Evolutionary conservation across 1,140 invertebrate species (phyloP).

Genomic region (Drosophila nikananu): DNA sequence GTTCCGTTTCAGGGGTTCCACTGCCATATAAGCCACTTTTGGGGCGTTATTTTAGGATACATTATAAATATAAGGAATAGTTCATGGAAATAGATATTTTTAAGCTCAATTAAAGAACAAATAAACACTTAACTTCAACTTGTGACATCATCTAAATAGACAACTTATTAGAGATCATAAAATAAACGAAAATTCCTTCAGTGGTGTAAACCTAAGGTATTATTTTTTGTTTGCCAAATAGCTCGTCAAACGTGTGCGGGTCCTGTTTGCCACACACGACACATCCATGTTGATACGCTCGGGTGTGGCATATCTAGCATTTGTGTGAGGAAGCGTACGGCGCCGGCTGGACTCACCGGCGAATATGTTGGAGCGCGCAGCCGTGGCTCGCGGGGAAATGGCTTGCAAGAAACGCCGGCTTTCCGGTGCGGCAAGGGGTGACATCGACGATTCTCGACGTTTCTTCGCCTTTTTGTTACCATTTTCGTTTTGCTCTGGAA

Average conservation of each 20-base stretch:
- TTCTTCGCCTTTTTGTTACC: neutral
- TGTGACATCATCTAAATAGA: neutral
- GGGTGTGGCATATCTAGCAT: no score
- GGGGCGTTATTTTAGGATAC: no score
- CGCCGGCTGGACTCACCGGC: neutral
- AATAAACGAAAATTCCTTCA: neutral
- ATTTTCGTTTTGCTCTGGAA: neutral
- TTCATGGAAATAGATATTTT: no score
- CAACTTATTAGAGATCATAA: neutral
- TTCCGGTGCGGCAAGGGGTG: neutral
- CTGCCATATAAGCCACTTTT: no score
- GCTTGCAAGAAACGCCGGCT: neutral
- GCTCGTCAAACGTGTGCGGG: constrained; percentile 3
- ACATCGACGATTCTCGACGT: neutral
- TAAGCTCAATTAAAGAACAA: neutral
- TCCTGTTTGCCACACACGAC: constrained; percentile 27
- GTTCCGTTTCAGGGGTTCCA: neutral
- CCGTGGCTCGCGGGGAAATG: neutral
- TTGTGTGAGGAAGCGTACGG: neutral
- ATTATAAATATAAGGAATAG: neutral
- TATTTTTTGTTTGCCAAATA: constrained; percentile 1
- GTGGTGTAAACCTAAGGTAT: neutral
- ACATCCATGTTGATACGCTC: neutral
- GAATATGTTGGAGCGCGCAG: neutral
- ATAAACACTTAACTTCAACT: neutral